Conservation (phyloP, 2,797 vertebrate species). For the Rhyacichthys aspro region DNA sequence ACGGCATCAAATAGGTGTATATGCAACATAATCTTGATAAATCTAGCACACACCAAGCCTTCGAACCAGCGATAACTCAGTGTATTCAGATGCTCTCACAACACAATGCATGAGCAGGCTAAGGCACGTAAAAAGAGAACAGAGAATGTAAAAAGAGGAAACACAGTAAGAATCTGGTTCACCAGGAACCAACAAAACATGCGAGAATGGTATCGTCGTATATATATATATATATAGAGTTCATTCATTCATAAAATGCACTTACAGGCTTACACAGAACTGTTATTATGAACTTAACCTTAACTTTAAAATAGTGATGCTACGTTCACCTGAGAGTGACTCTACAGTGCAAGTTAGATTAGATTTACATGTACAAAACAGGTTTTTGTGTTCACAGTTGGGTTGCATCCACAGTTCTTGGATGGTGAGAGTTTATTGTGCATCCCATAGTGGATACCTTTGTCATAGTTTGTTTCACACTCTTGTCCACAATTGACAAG, state of each 20-base stretch:
- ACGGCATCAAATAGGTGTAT: not conserved
- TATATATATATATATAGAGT: not conserved
- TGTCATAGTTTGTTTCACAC: not conserved
- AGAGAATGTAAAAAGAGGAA: constrained; percentile 7
- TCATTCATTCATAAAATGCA: constrained; percentile 17
- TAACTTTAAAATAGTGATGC: constrained; percentile 16
- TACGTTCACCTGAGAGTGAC: constrained; percentile 20
- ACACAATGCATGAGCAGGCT: constrained; percentile 1
- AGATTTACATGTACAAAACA: constrained; percentile 15
- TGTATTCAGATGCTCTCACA: constrained; percentile 25
- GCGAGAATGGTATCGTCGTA: constrained; percentile 3
- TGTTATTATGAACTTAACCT: constrained; percentile 22
- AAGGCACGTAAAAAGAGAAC: constrained; percentile 17
- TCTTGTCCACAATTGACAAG: constrained; percentile 12
- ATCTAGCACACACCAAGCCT: constrained; percentile 20
- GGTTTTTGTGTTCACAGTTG: constrained; percentile 49
- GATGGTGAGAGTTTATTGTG: not conserved
- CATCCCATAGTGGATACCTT: constrained; percentile 1
- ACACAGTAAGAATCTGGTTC: not conserved
- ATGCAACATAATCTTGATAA: constrained; percentile 6
- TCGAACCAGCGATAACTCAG: constrained; percentile 57
- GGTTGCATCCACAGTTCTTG: constrained; percentile 8
- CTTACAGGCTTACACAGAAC: constrained; percentile 21
- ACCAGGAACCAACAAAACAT: constrained; percentile 3
- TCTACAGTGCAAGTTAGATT: constrained; percentile 65